These are phyloP conservation scores for Julus scandinavius DNA, from an alignment of 2,888 invertebrate genomes.

Conservation along the genomic window DNA sequence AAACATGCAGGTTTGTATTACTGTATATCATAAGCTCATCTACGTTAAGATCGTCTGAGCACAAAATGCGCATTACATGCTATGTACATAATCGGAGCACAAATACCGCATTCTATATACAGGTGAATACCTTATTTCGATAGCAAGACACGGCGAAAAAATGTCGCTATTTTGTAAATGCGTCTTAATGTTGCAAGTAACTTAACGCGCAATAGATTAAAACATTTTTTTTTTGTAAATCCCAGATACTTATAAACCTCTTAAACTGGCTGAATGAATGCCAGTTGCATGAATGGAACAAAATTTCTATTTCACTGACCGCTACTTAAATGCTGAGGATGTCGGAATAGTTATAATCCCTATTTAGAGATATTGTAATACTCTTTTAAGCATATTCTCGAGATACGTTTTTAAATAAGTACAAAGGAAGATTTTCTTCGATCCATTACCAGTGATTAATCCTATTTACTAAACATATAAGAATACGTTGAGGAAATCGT, in stretches of 20 bases:
- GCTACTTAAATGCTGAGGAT: background rate
- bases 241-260: background rate
- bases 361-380: conserved; percentile 1
- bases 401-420: background rate
- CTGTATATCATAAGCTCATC: background rate
- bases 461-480: background rate
- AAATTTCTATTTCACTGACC: background rate
- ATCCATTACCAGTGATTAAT: background rate
- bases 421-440: background rate
- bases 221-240: background rate
- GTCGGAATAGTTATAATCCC: background rate
- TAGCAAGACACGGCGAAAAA: background rate
- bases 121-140: background rate
- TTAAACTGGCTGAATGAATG: background rate
- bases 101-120: background rate
- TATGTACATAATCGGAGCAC: background rate
- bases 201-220: background rate
- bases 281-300: background rate
- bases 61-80: background rate
- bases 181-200: background rate
- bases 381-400: background rate
- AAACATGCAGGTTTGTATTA: too few relatives aligned
- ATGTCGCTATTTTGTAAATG: background rate
- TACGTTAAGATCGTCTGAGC: too few relatives aligned
- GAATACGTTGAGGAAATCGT: background rate